A percentile compares a stretch with the other conserved stretches of the same genome.
These are phyloP conservation scores for Urocyon cinereoargenteus DNA, from an alignment of 2,797 vertebrate species.

Conservation along the genomic window DNA sequence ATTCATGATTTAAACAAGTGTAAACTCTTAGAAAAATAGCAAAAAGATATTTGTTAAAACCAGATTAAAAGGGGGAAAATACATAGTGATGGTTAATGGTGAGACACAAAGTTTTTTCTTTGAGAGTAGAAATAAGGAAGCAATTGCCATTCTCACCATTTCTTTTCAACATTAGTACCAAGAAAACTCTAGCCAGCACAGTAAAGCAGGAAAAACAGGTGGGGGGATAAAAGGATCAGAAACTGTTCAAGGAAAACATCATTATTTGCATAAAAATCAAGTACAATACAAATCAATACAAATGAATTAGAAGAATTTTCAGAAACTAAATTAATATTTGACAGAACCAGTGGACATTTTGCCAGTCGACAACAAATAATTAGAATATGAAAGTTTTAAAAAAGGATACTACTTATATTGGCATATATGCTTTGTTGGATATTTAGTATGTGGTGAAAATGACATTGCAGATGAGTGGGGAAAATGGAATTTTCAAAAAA, in stretches of 20 bases:
- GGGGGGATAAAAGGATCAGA: background rate
- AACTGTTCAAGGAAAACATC: background rate
- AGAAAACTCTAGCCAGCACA: background rate
- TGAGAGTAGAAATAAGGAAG: background rate
- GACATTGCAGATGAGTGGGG: background rate
- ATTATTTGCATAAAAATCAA: background rate
- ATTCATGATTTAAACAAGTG: background rate
- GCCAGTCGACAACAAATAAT: background rate
- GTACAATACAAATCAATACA: background rate
- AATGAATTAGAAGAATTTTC: background rate
- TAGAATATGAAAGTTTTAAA: background rate
- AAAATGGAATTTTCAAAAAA: background rate
- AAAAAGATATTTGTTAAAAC: background rate
- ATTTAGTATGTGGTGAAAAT: background rate
- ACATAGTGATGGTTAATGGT: background rate
- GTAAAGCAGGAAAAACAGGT: background rate
- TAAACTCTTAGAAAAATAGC: slow-evolving; percentile 1
- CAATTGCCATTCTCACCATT: background rate
- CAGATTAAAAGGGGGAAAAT: background rate
- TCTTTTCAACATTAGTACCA: background rate
- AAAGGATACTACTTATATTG: background rate
- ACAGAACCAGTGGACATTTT: background rate
- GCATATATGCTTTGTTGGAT: background rate
- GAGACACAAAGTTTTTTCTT: background rate
- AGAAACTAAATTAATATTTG: background rate